Conservation (phyloP, 2,797 vertebrate species). For the Diglossa cyanea region DNA sequence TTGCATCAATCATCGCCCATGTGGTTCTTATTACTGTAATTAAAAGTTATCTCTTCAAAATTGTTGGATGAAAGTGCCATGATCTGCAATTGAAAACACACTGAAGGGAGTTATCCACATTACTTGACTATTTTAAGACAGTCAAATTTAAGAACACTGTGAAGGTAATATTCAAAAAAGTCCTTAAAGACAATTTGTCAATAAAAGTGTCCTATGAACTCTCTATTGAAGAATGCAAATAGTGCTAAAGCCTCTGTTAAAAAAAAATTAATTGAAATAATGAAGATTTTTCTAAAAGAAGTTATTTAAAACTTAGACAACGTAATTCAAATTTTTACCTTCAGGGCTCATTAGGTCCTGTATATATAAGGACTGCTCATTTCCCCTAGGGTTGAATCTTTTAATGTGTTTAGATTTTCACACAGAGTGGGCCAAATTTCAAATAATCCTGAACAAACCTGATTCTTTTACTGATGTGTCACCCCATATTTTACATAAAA, state of each 20-base stretch:
- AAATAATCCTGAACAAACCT: background rate
- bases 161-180: constrained; percentile 44
- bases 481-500: background rate
- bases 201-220: constrained; percentile 43
- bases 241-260: background rate
- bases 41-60: constrained; percentile 80
- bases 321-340: background rate
- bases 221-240: background rate
- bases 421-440: background rate
- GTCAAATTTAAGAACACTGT: constrained; percentile 42
- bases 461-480: background rate
- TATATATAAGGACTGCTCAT: background rate
- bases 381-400: background rate
- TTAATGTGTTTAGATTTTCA: constrained; percentile 3
- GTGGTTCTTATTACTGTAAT: constrained; percentile 80
- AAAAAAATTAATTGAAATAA: background rate
- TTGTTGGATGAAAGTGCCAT: constrained; percentile 74
- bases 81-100: constrained; percentile 80
- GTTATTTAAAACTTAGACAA: background rate
- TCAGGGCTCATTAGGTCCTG: background rate
- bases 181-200: constrained; percentile 52
- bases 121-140: constrained; percentile 60
- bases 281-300: background rate
- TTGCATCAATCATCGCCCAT: constrained; percentile 78
- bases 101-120: constrained; percentile 69